Conservation (phyloP, 2,888 invertebrate genomes). For the Drosophila testacea region DNA sequence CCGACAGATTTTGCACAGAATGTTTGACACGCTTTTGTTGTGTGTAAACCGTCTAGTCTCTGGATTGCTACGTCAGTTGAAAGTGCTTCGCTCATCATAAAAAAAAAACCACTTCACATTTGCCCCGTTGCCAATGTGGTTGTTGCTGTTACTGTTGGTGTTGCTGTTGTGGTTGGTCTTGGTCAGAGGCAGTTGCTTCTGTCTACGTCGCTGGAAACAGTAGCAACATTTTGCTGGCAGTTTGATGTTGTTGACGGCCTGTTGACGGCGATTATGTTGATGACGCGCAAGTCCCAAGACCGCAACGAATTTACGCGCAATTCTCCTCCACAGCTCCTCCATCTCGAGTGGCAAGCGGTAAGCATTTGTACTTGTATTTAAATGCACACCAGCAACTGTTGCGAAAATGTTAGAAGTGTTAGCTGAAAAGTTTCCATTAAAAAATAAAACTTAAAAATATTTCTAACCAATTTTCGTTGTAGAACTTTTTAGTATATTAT, state of each 20-base stretch:
- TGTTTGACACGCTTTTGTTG: constrained; percentile 73
- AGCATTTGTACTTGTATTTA: constrained; percentile 59
- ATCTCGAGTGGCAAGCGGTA: constrained; percentile 60
- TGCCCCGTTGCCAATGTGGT: constrained; percentile 58
- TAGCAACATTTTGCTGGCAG: constrained; percentile 77
- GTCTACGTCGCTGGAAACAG: constrained; percentile 64
- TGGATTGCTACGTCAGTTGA: constrained; percentile 52
- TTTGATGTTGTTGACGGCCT: constrained; percentile 79
- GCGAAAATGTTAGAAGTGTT: constrained; percentile 43
- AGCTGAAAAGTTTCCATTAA: no score
- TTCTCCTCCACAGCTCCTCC: constrained; percentile 65
- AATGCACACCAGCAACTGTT: constrained; percentile 35
- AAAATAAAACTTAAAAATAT: no score
- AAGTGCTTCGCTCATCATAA: constrained; percentile 69
- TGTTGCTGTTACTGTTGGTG: constrained; percentile 44
- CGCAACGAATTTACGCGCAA: constrained; percentile 81
- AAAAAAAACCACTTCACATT: constrained; percentile 64
- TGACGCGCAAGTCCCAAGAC: constrained; percentile 69
- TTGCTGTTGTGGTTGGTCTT: constrained; percentile 29
- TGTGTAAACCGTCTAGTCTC: constrained; percentile 32
- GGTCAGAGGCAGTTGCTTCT: constrained; percentile 34
- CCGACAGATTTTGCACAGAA: constrained; percentile 50
- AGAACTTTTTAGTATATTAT: no score
- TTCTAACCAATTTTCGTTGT: no score
- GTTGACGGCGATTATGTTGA: constrained; percentile 81